phyloP scores from a whole-genome alignment of 2,888 invertebrate species.

The Dynastes tityus region DNA sequence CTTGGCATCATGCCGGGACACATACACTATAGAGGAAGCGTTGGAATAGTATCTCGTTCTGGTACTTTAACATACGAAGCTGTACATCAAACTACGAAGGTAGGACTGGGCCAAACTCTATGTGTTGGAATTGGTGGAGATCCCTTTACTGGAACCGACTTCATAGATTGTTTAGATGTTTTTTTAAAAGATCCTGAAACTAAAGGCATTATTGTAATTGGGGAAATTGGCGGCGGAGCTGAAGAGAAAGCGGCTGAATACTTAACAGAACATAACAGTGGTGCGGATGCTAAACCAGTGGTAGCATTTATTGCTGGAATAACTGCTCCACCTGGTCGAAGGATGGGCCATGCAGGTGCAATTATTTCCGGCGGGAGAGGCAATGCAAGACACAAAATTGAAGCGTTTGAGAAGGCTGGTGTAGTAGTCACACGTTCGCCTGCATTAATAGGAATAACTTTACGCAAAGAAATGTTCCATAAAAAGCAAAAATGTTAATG shows the following conservation, averaged over 20 bases:
- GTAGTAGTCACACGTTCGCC: conserved; percentile 93
- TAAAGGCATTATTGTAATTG: conserved; percentile 97
- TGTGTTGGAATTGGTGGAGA: conserved; percentile 96
- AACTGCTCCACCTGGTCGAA: conserved; percentile 95
- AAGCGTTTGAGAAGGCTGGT: conserved; percentile 89
- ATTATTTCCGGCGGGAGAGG: conserved; percentile 99
- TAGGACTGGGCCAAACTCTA: conserved; percentile 92
- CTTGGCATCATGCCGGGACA: conserved; percentile 91
- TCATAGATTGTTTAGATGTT: conserved; percentile 96
- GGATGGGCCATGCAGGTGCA: conserved; percentile 98
- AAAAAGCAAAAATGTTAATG: background rate
- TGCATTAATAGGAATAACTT: conserved; percentile 90
- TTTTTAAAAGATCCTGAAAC: conserved; percentile 94
- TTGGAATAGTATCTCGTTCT: conserved; percentile 83
- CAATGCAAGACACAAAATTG: conserved; percentile 95
- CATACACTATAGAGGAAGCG: conserved; percentile 81
- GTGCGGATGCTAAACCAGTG: conserved; percentile 90
- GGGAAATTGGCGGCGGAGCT: conserved; percentile 95
- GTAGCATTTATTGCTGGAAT: conserved; percentile 98
- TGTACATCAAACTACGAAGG: conserved; percentile 80
- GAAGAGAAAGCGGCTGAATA: conserved; percentile 97
- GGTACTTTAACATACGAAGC: conserved; percentile 86
- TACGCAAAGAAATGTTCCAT: conserved; percentile 73
- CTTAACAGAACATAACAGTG: conserved; percentile 72
- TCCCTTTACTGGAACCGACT: conserved; percentile 98